Evolutionary conservation across 2,888 invertebrate species (phyloP).

Genomic region (Resseliella maxima): DNA sequence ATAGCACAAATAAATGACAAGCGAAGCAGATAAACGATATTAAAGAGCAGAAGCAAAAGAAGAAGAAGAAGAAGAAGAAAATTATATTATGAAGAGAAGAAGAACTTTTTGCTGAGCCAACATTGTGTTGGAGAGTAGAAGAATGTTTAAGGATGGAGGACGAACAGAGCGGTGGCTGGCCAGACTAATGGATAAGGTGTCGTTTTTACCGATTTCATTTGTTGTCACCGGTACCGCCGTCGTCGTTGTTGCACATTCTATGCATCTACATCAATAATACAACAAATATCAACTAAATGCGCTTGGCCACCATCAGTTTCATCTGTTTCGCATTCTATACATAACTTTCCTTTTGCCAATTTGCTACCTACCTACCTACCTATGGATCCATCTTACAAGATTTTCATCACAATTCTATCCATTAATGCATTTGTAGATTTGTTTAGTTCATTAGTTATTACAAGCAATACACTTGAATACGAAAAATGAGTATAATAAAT

Average conservation of each 20-base stretch:
- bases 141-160: background rate
- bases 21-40: constrained; percentile 38
- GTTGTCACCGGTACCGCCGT: constrained; percentile 24
- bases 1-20: constrained; percentile 48
- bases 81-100: background rate
- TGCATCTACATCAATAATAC: constrained; percentile 15
- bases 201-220: constrained; percentile 48
- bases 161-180: background rate
- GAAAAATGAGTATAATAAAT: constrained; percentile 51
- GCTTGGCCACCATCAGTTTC: constrained; percentile 36
- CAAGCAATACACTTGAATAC: constrained; percentile 44
- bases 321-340: background rate
- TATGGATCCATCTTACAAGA: too few species aligned
- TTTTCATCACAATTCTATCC: too few species aligned
- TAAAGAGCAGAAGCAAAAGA: background rate
- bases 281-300: background rate
- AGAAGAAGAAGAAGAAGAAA: too few species aligned
- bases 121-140: too few species aligned
- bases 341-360: too few species aligned
- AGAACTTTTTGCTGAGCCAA: background rate
- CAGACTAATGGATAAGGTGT: constrained; percentile 9
- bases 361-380: too few species aligned
- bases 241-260: background rate
- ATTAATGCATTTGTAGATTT: constrained; percentile 33
- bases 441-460: constrained; percentile 48